Evolutionary conservation across 2,888 invertebrate genomes (phyloP).

Genomic region (Diadegma fenestrale): DNA sequence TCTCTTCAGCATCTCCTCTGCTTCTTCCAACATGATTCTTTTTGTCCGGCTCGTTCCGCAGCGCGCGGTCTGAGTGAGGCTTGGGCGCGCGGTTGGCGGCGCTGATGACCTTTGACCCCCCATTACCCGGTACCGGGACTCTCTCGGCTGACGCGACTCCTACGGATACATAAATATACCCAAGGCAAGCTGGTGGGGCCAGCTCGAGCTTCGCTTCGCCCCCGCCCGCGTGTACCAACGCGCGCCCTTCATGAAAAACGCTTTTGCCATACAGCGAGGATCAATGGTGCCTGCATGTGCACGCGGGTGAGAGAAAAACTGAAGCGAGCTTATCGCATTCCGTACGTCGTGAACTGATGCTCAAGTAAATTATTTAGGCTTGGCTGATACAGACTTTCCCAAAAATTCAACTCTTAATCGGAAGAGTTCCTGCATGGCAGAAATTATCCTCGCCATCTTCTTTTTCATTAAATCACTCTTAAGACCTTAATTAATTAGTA

Average conservation of each 20-base stretch:
- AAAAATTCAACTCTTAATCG: not conserved
- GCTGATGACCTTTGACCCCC: conserved; percentile 84
- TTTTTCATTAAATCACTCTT: not conserved
- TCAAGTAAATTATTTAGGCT: conserved; percentile 63
- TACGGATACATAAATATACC: conserved; percentile 79
- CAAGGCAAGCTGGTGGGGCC: conserved; percentile 67
- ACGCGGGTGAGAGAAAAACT: conserved; percentile 15
- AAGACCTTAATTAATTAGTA: not conserved
- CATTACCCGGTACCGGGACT: conserved; percentile 83
- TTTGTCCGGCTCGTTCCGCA: conserved; percentile 47
- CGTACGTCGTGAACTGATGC: conserved; percentile 33
- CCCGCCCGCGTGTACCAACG: conserved; percentile 62
- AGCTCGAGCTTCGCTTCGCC: conserved; percentile 64
- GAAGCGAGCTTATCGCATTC: conserved; percentile 59
- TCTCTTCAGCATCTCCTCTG: conserved; percentile 28
- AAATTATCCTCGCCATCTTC: not conserved
- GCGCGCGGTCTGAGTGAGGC: conserved; percentile 72
- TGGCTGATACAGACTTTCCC: conserved; percentile 42
- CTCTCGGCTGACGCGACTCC: conserved; percentile 82
- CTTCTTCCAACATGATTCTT: conserved; percentile 34
- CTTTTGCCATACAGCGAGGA: conserved; percentile 45
- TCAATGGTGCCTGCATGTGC: conserved; percentile 45
- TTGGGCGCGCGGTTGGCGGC: conserved; percentile 80
- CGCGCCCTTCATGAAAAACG: conserved; percentile 45
- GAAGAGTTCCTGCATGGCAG: not conserved